Evolutionary conservation across 2,888 invertebrate genomes (phyloP).

Genomic region (Petrophora chlorosata): DNA sequence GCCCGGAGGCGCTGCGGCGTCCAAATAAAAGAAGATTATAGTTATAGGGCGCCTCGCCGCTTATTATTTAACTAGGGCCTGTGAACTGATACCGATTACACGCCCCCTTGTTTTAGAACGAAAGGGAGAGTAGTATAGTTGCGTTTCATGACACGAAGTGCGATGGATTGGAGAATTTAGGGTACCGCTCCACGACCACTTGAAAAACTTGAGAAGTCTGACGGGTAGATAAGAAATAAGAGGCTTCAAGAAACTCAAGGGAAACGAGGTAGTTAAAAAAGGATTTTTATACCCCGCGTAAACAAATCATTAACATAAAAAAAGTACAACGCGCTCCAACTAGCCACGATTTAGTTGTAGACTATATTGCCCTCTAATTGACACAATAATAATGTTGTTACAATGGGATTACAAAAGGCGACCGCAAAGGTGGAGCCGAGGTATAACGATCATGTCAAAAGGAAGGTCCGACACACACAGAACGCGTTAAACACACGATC

Average conservation of each 20-base stretch:
- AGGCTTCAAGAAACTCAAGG: too few species aligned
- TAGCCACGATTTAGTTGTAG: conserved; percentile 70
- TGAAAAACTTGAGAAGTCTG: too few species aligned
- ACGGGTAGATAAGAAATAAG: too few species aligned
- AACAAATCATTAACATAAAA: conserved; percentile 33
- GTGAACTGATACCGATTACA: conserved; percentile 70
- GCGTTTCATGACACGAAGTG: conserved; percentile 40
- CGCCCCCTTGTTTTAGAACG: conserved; percentile 60
- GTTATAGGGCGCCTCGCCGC: conserved; percentile 74
- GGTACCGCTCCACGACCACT: conserved; percentile 6
- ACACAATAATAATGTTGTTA: conserved; percentile 80
- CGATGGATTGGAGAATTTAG: conserved; percentile 23
- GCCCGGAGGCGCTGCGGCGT: conserved; percentile 62
- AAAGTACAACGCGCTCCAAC: conserved; percentile 48
- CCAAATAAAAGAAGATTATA: conserved; percentile 78
- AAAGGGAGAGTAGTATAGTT: conserved; percentile 48
- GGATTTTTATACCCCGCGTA: conserved; percentile 22
- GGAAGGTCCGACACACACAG: conserved; percentile 79
- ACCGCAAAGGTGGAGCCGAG: conserved; percentile 77
- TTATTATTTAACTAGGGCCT: conserved; percentile 80
- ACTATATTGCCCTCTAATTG: conserved; percentile 75
- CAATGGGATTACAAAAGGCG: conserved; percentile 73
- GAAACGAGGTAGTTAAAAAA: not conserved
- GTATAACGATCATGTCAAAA: conserved; percentile 82
- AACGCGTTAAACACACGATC: conserved; percentile 83